Conservation (phyloP, 2,888 invertebrate species). For the Belgica antarctica region DNA sequence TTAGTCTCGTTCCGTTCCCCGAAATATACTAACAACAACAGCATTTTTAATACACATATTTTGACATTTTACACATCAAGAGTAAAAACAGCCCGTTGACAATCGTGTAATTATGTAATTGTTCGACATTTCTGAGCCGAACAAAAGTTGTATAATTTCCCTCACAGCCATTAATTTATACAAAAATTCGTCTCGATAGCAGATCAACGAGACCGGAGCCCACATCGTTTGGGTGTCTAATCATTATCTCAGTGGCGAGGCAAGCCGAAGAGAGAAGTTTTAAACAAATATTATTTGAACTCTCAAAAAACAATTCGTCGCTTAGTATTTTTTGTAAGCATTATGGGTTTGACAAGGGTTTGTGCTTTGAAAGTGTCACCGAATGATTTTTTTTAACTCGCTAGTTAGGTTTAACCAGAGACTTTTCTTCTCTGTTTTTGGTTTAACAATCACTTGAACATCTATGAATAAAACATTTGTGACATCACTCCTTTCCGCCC, state of each 20-base stretch:
- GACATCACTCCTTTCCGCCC: no score
- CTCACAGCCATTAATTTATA: slow-evolving; percentile 7
- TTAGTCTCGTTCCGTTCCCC: slow-evolving; percentile 10
- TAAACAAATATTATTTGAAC: slow-evolving; percentile 35
- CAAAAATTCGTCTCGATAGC: slow-evolving; percentile 5
- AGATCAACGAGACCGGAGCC: slow-evolving; percentile 22
- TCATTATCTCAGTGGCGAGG: slow-evolving; percentile 30
- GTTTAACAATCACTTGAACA: no score
- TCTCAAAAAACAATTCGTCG: neutral
- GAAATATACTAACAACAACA: neutral
- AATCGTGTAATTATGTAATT: slow-evolving; percentile 41
- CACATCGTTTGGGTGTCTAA: slow-evolving; percentile 36
- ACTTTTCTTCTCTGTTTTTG: no score
- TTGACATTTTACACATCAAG: slow-evolving; percentile 30
- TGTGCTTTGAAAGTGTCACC: neutral
- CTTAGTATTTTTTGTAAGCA: neutral
- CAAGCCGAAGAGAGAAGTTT: neutral
- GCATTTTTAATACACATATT: slow-evolving; percentile 32
- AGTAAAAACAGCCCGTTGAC: slow-evolving; percentile 35
- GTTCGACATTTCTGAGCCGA: slow-evolving; percentile 16
- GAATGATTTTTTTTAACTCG: neutral
- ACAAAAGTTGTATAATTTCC: slow-evolving; percentile 11
- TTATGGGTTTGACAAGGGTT: no score
- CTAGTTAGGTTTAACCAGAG: no score
- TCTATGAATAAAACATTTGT: no score